phyloP scores from a whole-genome alignment of 2,888 invertebrate genomes.

The Tubulanus polymorphus region DNA sequence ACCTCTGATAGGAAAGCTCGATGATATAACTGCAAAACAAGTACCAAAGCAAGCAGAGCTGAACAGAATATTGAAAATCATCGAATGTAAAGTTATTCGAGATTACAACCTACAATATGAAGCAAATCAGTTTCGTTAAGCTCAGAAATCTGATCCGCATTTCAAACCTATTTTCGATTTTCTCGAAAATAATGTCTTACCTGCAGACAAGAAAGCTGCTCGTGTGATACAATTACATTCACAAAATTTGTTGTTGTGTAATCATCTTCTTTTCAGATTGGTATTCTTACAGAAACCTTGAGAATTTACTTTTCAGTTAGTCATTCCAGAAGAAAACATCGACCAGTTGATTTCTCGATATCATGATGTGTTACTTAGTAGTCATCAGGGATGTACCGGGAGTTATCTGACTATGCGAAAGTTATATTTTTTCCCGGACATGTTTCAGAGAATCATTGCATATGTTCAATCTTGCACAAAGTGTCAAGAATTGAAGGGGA shows the following conservation, averaged over 20 bases:
- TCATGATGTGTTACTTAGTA: not conserved
- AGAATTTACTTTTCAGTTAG: not conserved
- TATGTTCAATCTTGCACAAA: not conserved
- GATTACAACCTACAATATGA: not conserved
- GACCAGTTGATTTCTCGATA: not conserved
- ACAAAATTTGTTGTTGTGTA: not conserved
- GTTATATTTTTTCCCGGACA: not conserved
- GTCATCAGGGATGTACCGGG: not conserved
- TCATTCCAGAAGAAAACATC: not conserved
- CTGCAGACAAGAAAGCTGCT: not conserved
- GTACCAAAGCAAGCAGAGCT: not conserved
- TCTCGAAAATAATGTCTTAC: not conserved
- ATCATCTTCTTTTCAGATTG: not conserved
- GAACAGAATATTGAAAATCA: not conserved
- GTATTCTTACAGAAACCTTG: not conserved
- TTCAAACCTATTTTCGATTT: not conserved
- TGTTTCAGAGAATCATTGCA: conserved; percentile 2
- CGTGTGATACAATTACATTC: not conserved
- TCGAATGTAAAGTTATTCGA: not conserved
- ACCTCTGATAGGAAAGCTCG: not conserved
- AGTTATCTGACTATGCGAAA: conserved; percentile 2
- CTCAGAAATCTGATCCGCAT: not conserved
- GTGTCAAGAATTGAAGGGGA: conserved; percentile 1
- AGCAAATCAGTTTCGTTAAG: not conserved
- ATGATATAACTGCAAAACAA: not conserved